These are phyloP conservation scores for Eurois occulta DNA, from an alignment of 2,888 invertebrate genomes.

Conservation along the genomic window DNA sequence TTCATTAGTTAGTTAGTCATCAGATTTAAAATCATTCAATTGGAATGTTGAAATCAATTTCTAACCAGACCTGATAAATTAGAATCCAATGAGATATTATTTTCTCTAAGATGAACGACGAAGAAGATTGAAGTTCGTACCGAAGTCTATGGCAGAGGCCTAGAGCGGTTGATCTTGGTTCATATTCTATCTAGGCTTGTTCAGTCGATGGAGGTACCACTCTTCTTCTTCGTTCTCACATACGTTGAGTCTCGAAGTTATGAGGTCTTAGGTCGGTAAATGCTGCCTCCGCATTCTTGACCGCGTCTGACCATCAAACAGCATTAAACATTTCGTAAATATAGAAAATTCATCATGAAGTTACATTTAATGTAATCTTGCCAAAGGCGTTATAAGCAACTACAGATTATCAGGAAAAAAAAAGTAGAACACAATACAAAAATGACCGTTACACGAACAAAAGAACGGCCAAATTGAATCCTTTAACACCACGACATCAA, in stretches of 20 bases:
- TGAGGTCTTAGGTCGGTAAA: background rate
- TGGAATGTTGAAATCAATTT: background rate
- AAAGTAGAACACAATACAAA: background rate
- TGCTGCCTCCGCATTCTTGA: background rate
- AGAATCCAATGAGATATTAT: constrained; percentile 7
- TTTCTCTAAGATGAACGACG: background rate
- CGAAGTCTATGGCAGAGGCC: too few species aligned
- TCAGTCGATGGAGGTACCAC: too few species aligned
- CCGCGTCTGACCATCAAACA: background rate
- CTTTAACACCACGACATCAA: background rate
- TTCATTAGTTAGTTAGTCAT: background rate
- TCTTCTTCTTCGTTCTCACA: background rate
- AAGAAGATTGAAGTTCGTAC: too few species aligned
- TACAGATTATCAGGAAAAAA: background rate
- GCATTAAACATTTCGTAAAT: background rate
- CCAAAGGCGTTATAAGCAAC: background rate
- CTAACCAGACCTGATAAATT: background rate
- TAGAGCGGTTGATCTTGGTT: too few species aligned
- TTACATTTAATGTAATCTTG: background rate
- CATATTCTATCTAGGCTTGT: too few species aligned
- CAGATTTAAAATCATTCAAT: background rate
- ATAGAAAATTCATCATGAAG: background rate
- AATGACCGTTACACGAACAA: constrained; percentile 48
- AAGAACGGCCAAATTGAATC: constrained; percentile 18
- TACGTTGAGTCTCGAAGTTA: background rate